phyloP scores from a whole-genome alignment of 2,113 vertebrate genomes.

The Acrocephalus arundinaceus region DNA sequence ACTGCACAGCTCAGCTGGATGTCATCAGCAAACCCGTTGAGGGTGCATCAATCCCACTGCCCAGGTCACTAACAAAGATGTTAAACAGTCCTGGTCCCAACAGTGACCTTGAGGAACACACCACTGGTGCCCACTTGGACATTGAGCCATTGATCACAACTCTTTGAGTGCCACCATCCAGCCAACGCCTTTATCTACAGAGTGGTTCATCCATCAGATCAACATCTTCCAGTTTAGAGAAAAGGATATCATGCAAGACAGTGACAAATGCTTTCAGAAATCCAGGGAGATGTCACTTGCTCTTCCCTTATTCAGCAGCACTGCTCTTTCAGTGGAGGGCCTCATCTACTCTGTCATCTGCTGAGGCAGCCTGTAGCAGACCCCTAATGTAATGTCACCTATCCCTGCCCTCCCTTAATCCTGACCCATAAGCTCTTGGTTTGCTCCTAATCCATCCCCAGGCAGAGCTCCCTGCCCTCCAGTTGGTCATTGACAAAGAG shows the following conservation, averaged over 20 bases:
- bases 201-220: background rate
- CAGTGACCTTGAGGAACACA: background rate
- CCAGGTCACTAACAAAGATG: background rate
- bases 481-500: background rate
- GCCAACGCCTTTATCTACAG: fast-evolving
- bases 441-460: background rate
- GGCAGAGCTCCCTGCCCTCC: background rate
- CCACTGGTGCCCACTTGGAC: background rate
- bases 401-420: background rate
- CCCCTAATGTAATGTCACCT: background rate
- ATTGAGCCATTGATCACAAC: background rate
- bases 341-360: background rate
- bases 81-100: background rate
- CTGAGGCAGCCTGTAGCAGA: background rate
- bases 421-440: background rate
- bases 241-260: background rate
- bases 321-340: background rate
- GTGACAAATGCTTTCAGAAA: background rate
- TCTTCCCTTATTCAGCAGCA: background rate
- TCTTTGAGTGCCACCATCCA: background rate
- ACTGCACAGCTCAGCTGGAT: background rate
- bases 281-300: background rate
- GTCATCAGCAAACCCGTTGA: background rate
- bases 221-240: background rate
- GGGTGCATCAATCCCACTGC: background rate